Conservation (phyloP, 2,113 vertebrate species). For the Dasypus novemcinctus region DNA sequence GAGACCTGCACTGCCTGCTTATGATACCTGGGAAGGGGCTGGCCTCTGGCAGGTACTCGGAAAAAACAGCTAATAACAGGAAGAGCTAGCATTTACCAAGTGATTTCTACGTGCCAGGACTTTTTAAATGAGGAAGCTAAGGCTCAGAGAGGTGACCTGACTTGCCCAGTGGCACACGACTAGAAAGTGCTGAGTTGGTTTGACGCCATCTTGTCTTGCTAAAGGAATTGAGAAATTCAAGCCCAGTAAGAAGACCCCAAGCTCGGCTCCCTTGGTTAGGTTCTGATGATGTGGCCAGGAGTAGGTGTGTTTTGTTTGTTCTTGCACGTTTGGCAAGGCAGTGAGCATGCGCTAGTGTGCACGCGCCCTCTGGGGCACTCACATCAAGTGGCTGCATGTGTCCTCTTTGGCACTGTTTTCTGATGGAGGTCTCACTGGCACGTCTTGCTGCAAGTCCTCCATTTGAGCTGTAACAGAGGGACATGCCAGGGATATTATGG, state of each 20-base stretch:
- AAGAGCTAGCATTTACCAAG: not conserved
- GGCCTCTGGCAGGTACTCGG: not conserved
- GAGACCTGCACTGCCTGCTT: too few relatives aligned
- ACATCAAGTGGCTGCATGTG: constrained; percentile 50
- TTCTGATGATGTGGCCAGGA: not conserved
- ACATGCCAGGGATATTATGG: rapidly evolving
- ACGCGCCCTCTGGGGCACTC: not conserved
- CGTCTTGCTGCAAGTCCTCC: not conserved
- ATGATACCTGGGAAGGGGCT: too few relatives aligned
- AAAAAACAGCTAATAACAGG: rapidly evolving
- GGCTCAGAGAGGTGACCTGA: not conserved
- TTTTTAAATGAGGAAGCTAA: not conserved
- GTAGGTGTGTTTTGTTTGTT: not conserved
- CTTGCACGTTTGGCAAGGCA: rapidly evolving
- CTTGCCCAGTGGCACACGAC: not conserved
- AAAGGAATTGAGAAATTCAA: not conserved
- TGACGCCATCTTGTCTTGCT: not conserved
- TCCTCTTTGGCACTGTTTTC: not conserved
- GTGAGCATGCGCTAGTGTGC: not conserved
- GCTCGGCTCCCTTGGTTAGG: rapidly evolving
- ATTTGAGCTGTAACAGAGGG: constrained; percentile 42
- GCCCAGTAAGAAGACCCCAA: rapidly evolving
- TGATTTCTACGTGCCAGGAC: rapidly evolving
- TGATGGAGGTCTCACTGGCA: rapidly evolving
- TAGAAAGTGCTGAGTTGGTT: not conserved